Evolutionary conservation across 2,113 vertebrate genomes (phyloP), one percentile per base, ranked within the genome.

Genomic region (Periophthalmodon schlosseri): DNA sequence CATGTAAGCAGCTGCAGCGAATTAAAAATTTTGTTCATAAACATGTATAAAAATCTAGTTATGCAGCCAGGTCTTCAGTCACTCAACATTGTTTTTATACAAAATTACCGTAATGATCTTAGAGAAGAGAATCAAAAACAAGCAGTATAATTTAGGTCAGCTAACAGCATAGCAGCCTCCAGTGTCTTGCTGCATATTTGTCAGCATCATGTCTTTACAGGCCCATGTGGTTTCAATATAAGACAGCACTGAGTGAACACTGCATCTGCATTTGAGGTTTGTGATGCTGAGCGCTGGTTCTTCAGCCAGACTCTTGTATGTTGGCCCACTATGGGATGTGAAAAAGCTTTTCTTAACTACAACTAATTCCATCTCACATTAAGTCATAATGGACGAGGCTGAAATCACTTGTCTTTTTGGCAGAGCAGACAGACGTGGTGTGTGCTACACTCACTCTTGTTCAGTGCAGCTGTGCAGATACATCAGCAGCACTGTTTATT

Each of bases 311-410:
- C 64, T 73, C 24, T 44, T 84, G 76, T 80, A 47, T 68, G 74
- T 81, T 86, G 85, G 79, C 84, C 73, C 74, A 8, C 57, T 70
- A 50, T 69, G 60, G 65, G 73, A 72, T 75, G 66, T n/a, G 15
- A 78, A 84, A 78, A 74, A 28, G 56, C 76, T 70, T 61, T 52
- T 83, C 78, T 73, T 77, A 77, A 84, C 75, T 72, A 75, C 71
- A 75, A 89, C 81, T 86, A 74, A 86, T 89, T 87, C 87, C 50
- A 83, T 81, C 82, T 81, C 72, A 57, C 86, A 81, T 86, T 87
- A 87, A 80, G 82, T 75, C 12, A 64, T 77, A 84, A 85, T 81
- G 78, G 72, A 68, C 82, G 68, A 74, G 70, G 75, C 77, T 77
- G 77, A 87, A 87, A 86, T 73, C 63, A 74, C 78, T 88, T 75